Evolutionary conservation across 2,113 vertebrate genomes (phyloP).

Genomic region (Poecile atricapillus): DNA sequence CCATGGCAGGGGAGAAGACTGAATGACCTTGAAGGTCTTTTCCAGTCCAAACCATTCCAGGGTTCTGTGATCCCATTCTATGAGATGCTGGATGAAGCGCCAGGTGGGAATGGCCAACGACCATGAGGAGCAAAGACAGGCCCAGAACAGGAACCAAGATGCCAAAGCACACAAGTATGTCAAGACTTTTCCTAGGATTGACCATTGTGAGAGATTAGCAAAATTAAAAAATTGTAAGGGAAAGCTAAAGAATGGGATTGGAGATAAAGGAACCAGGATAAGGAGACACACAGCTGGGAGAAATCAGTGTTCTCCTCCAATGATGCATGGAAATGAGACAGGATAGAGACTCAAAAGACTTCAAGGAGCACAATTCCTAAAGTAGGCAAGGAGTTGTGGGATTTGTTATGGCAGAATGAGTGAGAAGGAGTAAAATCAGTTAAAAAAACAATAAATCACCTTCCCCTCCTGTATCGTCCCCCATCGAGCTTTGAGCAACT

Average conservation of each 20-base stretch:
- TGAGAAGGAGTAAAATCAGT: not conserved
- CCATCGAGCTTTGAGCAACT: not conserved
- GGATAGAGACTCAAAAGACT: not conserved
- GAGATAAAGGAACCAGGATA: not conserved
- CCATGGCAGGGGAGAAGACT: fast-evolving
- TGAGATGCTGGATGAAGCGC: not conserved
- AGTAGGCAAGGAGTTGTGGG: not conserved
- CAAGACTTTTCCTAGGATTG: not conserved
- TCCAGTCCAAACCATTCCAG: not conserved
- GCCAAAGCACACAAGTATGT: not conserved
- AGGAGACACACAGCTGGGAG: not conserved
- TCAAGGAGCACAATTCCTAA: not conserved
- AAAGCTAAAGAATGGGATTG: not conserved
- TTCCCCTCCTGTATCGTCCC: not conserved
- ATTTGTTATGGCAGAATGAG: not conserved
- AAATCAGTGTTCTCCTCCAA: not conserved
- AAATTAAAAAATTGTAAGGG: not conserved
- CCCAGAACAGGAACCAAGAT: not conserved
- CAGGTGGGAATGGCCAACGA: not conserved
- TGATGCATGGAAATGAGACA: not conserved
- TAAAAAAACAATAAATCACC: not conserved
- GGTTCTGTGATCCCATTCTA: not conserved
- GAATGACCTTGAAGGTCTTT: not conserved
- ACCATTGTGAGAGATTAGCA: not conserved
- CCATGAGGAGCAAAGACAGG: not conserved